Conservation (phyloP, 2,113 vertebrate genomes). For the Trogon surrucura region DNA sequence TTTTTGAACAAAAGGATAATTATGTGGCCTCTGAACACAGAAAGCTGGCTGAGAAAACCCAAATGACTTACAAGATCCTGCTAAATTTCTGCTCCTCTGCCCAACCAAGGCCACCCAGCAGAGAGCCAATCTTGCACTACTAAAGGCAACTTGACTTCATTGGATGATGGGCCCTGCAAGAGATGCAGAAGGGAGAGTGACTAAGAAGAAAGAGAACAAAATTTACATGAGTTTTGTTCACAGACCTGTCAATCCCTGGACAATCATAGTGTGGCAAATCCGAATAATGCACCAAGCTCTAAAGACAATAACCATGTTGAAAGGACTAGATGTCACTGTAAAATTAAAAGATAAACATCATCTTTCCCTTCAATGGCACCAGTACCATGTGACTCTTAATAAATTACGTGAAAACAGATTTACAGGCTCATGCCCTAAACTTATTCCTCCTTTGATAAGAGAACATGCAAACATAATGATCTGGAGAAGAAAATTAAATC, state of each 20-base stretch:
- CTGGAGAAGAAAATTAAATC: constrained; percentile 51
- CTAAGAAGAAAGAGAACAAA: neutral
- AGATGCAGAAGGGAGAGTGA: neutral
- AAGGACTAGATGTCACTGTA: neutral
- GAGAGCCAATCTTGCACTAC: neutral
- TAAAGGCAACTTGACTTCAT: neutral
- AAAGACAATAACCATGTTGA: constrained; percentile 4
- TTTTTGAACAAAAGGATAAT: neutral
- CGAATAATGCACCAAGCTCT: neutral
- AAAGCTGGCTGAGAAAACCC: neutral
- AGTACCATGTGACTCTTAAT: neutral
- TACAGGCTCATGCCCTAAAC: constrained; percentile 35
- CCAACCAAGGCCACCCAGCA: neutral
- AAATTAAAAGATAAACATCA: constrained; percentile 19
- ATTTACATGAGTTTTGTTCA: neutral
- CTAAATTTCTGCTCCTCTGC: neutral
- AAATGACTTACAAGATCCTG: neutral
- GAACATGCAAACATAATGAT: constrained; percentile 40
- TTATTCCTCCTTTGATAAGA: constrained; percentile 45
- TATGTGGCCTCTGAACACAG: neutral
- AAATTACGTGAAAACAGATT: constrained; percentile 50
- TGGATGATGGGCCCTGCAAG: neutral
- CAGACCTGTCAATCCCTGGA: neutral
- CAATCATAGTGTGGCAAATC: neutral
- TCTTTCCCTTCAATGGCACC: neutral